phyloP scores from a whole-genome alignment of 2,797 vertebrate genomes.

The Tamandua tetradactyla region DNA sequence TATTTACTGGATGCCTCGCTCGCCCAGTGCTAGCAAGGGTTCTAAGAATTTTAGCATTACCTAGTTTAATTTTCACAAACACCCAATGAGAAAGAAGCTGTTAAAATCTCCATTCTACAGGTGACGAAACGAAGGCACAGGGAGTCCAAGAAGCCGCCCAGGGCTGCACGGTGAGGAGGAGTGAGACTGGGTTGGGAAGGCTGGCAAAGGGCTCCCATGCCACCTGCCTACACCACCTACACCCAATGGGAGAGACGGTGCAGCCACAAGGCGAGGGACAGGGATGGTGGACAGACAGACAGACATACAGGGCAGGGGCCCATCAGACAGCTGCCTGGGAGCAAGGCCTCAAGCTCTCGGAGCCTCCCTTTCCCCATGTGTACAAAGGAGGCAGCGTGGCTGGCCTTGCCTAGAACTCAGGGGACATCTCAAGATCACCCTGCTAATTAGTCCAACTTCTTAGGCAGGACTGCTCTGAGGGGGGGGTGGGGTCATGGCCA shows the following conservation, averaged over 20 bases:
- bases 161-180: background rate
- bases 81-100: background rate
- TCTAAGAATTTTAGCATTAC: background rate
- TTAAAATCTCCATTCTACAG: background rate
- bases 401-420: background rate
- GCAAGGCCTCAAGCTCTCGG: accelerated
- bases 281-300: background rate
- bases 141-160: background rate
- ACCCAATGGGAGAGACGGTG: background rate
- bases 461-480: accelerated
- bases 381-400: background rate
- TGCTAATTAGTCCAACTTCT: background rate
- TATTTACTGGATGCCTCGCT: background rate
- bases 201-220: background rate
- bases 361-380: background rate
- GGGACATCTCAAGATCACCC: background rate
- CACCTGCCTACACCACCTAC: background rate
- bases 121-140: background rate
- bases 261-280: too few species aligned
- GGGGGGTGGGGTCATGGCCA: background rate
- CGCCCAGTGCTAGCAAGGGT: accelerated
- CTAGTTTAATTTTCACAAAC: background rate
- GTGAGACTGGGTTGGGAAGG: background rate
- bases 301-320: accelerated
- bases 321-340: background rate